Evolutionary conservation across 2,888 invertebrate genomes (phyloP).

Genomic region (Sturmia bella): DNA sequence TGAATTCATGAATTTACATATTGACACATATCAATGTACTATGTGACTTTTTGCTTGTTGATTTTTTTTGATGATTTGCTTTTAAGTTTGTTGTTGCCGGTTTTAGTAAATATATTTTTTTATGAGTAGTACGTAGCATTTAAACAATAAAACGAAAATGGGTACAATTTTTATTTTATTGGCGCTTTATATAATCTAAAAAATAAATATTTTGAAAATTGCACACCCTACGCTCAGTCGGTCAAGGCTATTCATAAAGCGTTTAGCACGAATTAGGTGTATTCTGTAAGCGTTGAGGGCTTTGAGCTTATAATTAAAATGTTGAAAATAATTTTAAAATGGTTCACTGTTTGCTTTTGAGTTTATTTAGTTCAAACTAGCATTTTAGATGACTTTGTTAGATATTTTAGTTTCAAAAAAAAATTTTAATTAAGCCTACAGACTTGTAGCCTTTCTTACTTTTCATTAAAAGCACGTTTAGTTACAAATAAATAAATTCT

Average conservation of each 20-base stretch:
- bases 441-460: too few relatives aligned
- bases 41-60: not conserved
- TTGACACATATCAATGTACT: constrained; percentile 13
- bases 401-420: too few relatives aligned
- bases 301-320: not conserved
- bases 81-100: not conserved
- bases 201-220: constrained; percentile 1
- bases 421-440: too few relatives aligned
- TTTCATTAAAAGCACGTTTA: too few relatives aligned
- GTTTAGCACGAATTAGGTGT: constrained; percentile 7
- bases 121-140: not conserved
- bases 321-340: constrained; percentile 2
- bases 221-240: constrained; percentile 56
- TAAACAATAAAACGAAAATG: constrained; percentile 4
- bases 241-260: constrained; percentile 55
- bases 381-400: too few relatives aligned
- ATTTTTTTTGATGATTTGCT: constrained; percentile 15
- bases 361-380: too few relatives aligned
- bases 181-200: not conserved
- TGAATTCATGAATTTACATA: constrained; percentile 47
- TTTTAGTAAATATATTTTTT: not conserved
- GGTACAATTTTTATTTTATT: constrained; percentile 13
- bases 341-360: too few relatives aligned
- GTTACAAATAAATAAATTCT: too few relatives aligned
- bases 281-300: constrained; percentile 13